Evolutionary conservation across 2,888 invertebrate genomes (phyloP).

Genomic region (Petrophora chlorosata): DNA sequence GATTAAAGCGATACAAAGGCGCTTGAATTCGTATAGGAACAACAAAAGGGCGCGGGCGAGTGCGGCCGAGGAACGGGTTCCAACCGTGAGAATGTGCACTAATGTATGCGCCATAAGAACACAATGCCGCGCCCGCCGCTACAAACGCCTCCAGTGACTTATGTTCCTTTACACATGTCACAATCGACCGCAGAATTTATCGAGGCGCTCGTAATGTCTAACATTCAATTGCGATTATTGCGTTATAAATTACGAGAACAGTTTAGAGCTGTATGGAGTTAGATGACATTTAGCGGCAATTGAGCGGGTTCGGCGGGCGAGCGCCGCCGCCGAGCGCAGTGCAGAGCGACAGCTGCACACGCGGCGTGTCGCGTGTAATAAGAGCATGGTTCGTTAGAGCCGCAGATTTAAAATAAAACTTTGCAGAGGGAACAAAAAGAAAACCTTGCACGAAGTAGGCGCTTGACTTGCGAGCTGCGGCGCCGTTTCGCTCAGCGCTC

Average conservation of each 20-base stretch:
- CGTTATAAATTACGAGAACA: slow-evolving; percentile 12
- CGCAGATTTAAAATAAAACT: slow-evolving; percentile 80
- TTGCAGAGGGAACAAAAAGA: slow-evolving; percentile 70
- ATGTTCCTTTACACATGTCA: slow-evolving; percentile 55
- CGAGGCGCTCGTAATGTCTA: slow-evolving; percentile 13
- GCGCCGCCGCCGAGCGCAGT: slow-evolving; percentile 6
- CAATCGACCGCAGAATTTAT: slow-evolving; percentile 36
- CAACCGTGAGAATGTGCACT: slow-evolving; percentile 68
- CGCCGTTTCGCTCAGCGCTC: slow-evolving; percentile 34
- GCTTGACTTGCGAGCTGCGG: slow-evolving; percentile 62
- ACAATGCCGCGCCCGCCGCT: slow-evolving; percentile 54
- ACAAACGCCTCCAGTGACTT: slow-evolving; percentile 52
- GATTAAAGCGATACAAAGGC: slow-evolving; percentile 63
- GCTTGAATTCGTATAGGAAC: slow-evolving; percentile 70
- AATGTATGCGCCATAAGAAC: slow-evolving; percentile 64
- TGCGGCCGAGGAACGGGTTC: slow-evolving; percentile 63
- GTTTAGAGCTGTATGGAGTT: slow-evolving; percentile 8
- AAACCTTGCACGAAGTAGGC: slow-evolving; percentile 61
- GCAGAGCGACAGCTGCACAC: slow-evolving; percentile 59
- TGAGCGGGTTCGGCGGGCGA: slow-evolving; percentile 10
- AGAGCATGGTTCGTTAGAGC: slow-evolving; percentile 76
- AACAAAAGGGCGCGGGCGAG: slow-evolving; percentile 57
- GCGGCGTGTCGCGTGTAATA: slow-evolving; percentile 59
- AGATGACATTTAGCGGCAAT: slow-evolving; percentile 24
- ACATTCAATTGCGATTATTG: slow-evolving; percentile 28